Evolutionary conservation across 53 echinoderm and acorn worm species (phyloP).

Genomic region (Astropecten irregularis): DNA sequence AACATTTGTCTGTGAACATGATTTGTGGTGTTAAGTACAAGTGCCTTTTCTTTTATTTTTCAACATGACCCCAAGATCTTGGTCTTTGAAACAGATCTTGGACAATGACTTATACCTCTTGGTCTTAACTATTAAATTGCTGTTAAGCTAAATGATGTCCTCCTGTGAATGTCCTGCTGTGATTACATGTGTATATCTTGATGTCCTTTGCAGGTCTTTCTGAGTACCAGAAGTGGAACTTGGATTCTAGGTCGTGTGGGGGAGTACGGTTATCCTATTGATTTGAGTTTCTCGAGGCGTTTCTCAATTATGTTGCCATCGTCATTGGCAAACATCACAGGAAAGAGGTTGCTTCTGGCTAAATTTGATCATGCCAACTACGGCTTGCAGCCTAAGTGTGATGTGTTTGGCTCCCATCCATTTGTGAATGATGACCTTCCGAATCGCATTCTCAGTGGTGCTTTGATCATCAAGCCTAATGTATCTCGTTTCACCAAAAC

Average conservation of each 20-base stretch:
- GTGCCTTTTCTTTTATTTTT: too few relatives aligned
- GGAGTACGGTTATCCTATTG: conserved; percentile 57
- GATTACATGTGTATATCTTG: too few relatives aligned
- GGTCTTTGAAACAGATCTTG: too few relatives aligned
- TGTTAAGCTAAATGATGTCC: too few relatives aligned
- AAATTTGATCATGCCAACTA: conserved; percentile 68
- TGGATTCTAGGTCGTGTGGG: conserved; percentile 53
- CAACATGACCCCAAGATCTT: too few relatives aligned
- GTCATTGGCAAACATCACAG: not conserved
- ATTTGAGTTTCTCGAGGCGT: conserved; percentile 20
- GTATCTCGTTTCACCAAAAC: conserved; percentile 57
- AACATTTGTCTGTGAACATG: too few relatives aligned
- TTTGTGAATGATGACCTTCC: conserved; percentile 75
- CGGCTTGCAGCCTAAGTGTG: conserved; percentile 58
- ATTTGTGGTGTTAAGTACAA: too few relatives aligned
- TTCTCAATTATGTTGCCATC: not conserved
- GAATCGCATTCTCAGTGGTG: conserved; percentile 67
- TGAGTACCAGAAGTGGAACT: conserved; percentile 69
- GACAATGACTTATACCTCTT: too few relatives aligned
- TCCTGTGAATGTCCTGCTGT: too few relatives aligned
- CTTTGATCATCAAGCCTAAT: conserved; percentile 56
- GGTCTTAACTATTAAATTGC: too few relatives aligned
- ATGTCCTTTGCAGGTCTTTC: conserved; percentile 58
- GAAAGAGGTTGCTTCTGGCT: conserved; percentile 14
- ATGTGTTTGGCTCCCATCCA: conserved; percentile 42